Percentiles rank a stretch among this genome's conserved stretches.
phyloP scores from a whole-genome alignment of 2,797 vertebrate species.

The Sciurus vulgaris region DNA sequence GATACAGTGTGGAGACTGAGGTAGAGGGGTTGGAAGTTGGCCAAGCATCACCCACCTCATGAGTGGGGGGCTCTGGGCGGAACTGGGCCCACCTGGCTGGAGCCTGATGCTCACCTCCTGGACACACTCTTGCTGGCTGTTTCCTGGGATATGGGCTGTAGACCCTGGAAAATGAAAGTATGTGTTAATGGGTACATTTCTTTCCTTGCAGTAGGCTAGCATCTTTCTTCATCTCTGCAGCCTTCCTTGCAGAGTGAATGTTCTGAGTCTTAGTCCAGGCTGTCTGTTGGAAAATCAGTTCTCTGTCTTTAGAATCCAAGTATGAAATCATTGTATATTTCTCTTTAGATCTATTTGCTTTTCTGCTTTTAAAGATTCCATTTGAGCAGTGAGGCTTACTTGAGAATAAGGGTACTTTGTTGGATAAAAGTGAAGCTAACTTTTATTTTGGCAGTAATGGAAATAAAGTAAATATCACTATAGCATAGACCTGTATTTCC shows the following conservation, averaged over 20 bases:
- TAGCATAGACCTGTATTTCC: conserved; percentile 73
- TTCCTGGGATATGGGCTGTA: not conserved
- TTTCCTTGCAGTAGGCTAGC: not conserved
- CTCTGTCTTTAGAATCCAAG: conserved; percentile 71
- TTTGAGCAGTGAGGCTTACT: conserved; percentile 70
- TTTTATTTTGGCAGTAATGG: conserved; percentile 73
- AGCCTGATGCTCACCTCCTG: not conserved
- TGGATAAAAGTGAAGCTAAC: conserved; percentile 70
- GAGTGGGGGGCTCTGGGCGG: not conserved
- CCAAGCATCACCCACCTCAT: accelerated
- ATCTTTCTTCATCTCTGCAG: not conserved
- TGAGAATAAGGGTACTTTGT: conserved; percentile 76
- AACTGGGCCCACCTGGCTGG: not conserved
- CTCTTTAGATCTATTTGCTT: conserved; percentile 79
- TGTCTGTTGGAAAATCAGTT: conserved; percentile 70
- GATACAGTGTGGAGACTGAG: not conserved
- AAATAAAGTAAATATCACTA: conserved; percentile 72
- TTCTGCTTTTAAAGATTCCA: conserved; percentile 74
- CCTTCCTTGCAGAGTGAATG: not conserved
- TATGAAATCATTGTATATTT: conserved; percentile 82
- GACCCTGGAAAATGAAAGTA: not conserved
- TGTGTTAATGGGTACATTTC: not conserved
- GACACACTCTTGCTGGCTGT: not conserved
- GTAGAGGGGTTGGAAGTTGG: not conserved
- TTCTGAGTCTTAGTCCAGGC: conserved; percentile 1